Evolutionary conservation across 2,113 vertebrate genomes (phyloP).

Genomic region (Gulo gulo): DNA sequence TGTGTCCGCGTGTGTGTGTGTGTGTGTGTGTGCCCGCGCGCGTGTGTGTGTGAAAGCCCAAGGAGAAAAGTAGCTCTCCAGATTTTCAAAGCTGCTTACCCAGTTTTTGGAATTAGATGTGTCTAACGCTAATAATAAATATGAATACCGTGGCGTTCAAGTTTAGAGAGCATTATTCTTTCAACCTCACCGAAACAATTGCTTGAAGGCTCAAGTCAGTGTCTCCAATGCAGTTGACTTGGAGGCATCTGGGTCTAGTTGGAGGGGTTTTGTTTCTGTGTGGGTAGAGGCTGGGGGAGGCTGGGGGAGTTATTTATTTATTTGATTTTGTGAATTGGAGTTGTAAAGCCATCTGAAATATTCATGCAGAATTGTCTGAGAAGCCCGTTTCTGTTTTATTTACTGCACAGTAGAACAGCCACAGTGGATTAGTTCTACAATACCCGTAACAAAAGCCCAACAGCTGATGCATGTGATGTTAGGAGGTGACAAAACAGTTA

Average conservation of each 20-base stretch:
- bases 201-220: slow-evolving; percentile 74
- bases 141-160: background rate
- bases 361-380: slow-evolving; percentile 92
- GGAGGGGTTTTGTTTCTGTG: slow-evolving; percentile 62
- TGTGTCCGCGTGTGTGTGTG: too few relatives aligned
- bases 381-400: slow-evolving; percentile 91
- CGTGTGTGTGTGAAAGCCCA: background rate
- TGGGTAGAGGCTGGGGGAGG: slow-evolving; percentile 35
- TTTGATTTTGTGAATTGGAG: slow-evolving; percentile 88
- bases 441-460: slow-evolving; percentile 96
- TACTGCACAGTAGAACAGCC: slow-evolving; percentile 92
- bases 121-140: background rate
- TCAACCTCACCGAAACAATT: slow-evolving; percentile 75
- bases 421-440: slow-evolving; percentile 94
- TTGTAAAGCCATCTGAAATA: slow-evolving; percentile 93
- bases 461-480: slow-evolving; percentile 95
- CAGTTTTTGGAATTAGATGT: background rate
- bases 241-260: slow-evolving; percentile 81
- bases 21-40: accelerated
- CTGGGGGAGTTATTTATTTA: slow-evolving; percentile 72
- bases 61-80: background rate
- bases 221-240: slow-evolving; percentile 75
- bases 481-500: slow-evolving; percentile 96
- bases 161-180: slow-evolving; percentile 62
- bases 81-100: background rate